These are phyloP conservation scores for Cavia porcellus DNA, from an alignment of 2,113 vertebrate genomes.

Conservation along the genomic window DNA sequence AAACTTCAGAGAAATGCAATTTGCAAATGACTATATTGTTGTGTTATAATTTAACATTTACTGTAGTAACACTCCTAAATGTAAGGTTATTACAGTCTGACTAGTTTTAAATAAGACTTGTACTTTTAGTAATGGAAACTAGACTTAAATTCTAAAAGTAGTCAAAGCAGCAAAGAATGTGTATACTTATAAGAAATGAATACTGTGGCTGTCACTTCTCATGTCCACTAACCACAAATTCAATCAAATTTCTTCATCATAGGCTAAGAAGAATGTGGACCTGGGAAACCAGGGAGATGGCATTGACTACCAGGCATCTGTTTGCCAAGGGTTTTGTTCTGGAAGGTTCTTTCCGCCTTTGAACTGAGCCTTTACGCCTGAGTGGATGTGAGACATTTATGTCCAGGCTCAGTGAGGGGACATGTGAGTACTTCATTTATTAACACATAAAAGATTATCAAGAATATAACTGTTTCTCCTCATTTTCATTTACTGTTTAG, in stretches of 20 bases:
- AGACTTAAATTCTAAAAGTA: not conserved
- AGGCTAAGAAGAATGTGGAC: not conserved
- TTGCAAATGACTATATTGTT: not conserved
- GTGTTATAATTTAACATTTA: not conserved
- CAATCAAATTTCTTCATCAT: not conserved
- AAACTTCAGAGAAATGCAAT: constrained; percentile 20
- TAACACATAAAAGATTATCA: not conserved
- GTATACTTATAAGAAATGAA: not conserved
- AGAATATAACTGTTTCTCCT: not conserved
- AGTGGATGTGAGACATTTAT: not conserved
- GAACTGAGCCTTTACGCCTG: not conserved
- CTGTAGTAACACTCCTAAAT: not conserved
- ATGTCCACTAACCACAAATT: not conserved
- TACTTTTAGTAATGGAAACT: not conserved
- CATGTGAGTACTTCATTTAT: not conserved
- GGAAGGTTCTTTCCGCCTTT: not conserved
- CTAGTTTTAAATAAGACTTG: not conserved
- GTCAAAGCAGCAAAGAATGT: not conserved
- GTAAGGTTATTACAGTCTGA: not conserved
- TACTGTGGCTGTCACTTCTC: not conserved
- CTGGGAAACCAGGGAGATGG: not conserved
- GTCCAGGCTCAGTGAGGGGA: not conserved
- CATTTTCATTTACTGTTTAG: not conserved
- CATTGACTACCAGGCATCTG: not conserved
- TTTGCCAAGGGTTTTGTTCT: not conserved